phyloP scores from a whole-genome alignment of 1,140 invertebrate genomes.

The Hyposmocoma kahamanoa region DNA sequence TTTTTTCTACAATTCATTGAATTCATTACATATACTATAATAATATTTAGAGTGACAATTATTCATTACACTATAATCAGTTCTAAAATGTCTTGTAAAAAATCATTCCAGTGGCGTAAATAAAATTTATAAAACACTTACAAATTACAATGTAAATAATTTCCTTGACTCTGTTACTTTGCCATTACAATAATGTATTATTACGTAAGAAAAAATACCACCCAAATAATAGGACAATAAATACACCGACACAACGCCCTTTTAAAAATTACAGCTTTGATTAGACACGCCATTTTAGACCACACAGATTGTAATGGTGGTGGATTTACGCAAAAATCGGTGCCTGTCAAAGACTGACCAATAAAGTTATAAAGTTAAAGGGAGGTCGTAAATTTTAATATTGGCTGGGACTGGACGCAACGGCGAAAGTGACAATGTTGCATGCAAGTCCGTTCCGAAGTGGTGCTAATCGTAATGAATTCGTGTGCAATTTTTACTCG shows the following conservation, averaged over 20 bases:
- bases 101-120: too few relatives aligned
- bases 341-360: slow-evolving; percentile 26
- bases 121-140: too few relatives aligned
- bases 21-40: too few relatives aligned
- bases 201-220: slow-evolving; percentile 27
- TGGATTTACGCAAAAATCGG: slow-evolving; percentile 18
- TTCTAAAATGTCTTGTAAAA: too few relatives aligned
- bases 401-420: slow-evolving; percentile 33
- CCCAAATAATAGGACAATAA: slow-evolving; percentile 18
- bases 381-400: slow-evolving; percentile 44
- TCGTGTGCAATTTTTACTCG: too few relatives aligned
- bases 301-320: slow-evolving; percentile 23
- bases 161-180: too few relatives aligned
- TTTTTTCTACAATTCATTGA: too few relatives aligned
- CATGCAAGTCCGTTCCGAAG: slow-evolving; percentile 17
- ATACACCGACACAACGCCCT: slow-evolving; percentile 17
- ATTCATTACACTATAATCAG: too few relatives aligned
- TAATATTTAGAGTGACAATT: too few relatives aligned
- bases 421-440: slow-evolving; percentile 36
- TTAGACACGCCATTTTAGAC: slow-evolving; percentile 30
- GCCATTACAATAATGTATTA: too few relatives aligned
- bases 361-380: slow-evolving; percentile 47
- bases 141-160: too few relatives aligned
- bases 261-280: slow-evolving; percentile 16
- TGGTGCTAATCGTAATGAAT: slow-evolving; percentile 21